Conservation (phyloP, 2,797 vertebrate genomes). For the Microchirus variegatus region DNA sequence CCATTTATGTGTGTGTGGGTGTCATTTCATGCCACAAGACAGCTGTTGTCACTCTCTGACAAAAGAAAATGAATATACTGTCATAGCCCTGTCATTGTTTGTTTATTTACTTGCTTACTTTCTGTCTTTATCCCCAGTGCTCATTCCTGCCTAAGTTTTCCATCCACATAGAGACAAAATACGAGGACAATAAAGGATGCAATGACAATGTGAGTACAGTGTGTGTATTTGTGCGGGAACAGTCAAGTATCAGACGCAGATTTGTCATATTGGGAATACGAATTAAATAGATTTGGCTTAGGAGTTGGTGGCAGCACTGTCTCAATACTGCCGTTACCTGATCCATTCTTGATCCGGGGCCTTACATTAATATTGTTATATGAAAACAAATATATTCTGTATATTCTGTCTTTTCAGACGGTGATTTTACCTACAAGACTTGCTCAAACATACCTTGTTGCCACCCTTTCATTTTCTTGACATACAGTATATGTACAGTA, state of each 20-base stretch:
- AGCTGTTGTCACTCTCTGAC: background rate
- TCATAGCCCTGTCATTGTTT: background rate
- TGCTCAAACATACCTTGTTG: too few species aligned
- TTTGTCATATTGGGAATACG: too few species aligned
- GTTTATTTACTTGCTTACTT: background rate
- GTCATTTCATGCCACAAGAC: background rate
- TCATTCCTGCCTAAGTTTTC: conserved; percentile 96
- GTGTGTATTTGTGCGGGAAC: background rate
- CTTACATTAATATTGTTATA: too few species aligned
- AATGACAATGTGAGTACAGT: conserved; percentile 89
- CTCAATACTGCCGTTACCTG: too few species aligned
- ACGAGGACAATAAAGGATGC: conserved; percentile 85
- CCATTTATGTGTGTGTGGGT: conserved; percentile 35
- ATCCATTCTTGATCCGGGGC: too few species aligned
- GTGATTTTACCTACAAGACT: too few species aligned
- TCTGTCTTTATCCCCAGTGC: conserved; percentile 81
- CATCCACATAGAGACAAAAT: conserved; percentile 97
- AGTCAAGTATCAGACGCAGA: too few species aligned
- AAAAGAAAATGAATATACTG: background rate
- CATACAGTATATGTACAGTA: too few species aligned
- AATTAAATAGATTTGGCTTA: too few species aligned
- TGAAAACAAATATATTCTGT: conserved; percentile 2
- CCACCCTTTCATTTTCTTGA: too few species aligned
- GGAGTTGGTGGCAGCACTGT: too few species aligned
- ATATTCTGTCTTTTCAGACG: too few species aligned